Conservation (phyloP, 2,797 vertebrate genomes). For the Florisuga fusca region DNA sequence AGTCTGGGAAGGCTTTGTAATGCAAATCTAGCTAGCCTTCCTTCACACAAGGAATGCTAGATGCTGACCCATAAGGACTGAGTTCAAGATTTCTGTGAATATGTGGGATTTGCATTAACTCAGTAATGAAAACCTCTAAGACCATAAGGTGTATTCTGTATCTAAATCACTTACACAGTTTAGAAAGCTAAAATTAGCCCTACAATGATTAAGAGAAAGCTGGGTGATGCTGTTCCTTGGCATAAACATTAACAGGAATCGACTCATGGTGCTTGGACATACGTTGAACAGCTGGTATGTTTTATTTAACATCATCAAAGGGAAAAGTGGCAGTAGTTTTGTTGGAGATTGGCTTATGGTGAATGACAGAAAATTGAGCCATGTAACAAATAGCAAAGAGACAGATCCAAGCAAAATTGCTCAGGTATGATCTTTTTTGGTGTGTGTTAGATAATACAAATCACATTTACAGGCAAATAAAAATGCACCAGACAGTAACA, state of each 20-base stretch:
- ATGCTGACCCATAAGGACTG: conserved; percentile 42
- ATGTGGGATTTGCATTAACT: conserved; percentile 29
- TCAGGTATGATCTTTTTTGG: background rate
- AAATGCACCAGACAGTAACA: background rate
- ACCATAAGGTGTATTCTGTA: background rate
- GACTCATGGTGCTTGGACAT: background rate
- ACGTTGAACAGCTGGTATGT: background rate
- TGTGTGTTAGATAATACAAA: background rate
- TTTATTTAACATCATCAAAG: background rate
- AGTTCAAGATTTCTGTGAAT: conserved; percentile 64
- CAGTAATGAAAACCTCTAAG: background rate
- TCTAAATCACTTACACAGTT: background rate
- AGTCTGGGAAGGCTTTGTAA: conserved; percentile 54
- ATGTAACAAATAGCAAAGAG: background rate
- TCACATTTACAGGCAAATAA: background rate
- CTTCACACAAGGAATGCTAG: conserved; percentile 28
- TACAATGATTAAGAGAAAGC: background rate
- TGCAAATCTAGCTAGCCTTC: conserved; percentile 38
- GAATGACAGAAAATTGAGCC: background rate
- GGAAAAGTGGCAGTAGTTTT: background rate
- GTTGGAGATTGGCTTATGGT: background rate
- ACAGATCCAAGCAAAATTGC: background rate
- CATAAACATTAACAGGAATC: background rate
- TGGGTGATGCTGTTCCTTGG: background rate
- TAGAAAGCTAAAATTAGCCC: background rate